These are phyloP conservation scores for Diogma glabrata DNA, from an alignment of 2,888 invertebrate species.

Conservation along the genomic window DNA sequence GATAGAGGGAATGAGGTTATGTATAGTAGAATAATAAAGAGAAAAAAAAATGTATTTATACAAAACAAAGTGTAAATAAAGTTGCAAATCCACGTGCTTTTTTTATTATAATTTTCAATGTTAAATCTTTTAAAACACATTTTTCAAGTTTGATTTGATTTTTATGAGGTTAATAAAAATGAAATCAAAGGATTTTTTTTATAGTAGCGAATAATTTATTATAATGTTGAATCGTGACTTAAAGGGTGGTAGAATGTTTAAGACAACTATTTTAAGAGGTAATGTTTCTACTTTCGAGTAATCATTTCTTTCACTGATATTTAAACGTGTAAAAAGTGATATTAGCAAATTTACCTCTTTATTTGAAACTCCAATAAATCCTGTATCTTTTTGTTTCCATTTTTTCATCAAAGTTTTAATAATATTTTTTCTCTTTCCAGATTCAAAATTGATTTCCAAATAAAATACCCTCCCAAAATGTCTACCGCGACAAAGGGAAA, in stretches of 20 bases:
- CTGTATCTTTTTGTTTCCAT: too few species aligned
- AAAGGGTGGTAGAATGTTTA: background rate
- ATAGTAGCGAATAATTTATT: too few species aligned
- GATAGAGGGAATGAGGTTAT: background rate
- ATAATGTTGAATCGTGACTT: background rate
- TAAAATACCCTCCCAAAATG: slow-evolving; percentile 11
- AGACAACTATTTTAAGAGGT: background rate
- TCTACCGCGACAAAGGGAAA: slow-evolving; percentile 49
- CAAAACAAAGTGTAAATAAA: slow-evolving; percentile 2
- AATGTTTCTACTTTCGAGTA: too few species aligned
- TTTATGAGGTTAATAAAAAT: too few species aligned
- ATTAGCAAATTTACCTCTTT: too few species aligned
- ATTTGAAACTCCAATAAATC: too few species aligned
- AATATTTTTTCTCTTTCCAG: background rate
- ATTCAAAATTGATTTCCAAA: slow-evolving; percentile 5
- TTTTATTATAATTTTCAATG: slow-evolving; percentile 6
- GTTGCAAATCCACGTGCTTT: slow-evolving; percentile 6
- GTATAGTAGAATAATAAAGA: background rate
- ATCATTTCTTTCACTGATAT: too few species aligned
- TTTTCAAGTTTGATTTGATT: too few species aligned
- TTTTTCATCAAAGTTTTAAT: too few species aligned
- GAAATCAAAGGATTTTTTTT: too few species aligned
- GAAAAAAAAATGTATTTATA: slow-evolving; percentile 1
- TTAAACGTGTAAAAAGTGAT: too few species aligned
- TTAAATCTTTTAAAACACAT: too few species aligned